Evolutionary conservation across 2,888 invertebrate species (phyloP), one percentile per base, ranked within the genome.

Genomic region (Cheilosia vernalis): DNA sequence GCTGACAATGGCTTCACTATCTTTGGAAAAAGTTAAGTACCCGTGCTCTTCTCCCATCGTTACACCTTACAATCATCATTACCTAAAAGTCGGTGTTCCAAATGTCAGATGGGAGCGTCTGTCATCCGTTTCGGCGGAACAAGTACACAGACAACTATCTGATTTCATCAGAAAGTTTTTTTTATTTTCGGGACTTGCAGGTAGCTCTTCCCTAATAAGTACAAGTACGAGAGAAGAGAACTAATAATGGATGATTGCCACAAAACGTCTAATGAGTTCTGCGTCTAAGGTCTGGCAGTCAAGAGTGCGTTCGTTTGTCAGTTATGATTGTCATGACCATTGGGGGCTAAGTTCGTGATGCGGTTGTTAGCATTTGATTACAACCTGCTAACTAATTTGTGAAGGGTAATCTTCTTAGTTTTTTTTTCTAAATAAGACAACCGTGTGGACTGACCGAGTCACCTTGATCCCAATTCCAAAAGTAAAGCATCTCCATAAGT

Each of bases 321-420:
- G 27, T 13, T 21, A 49, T 42, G 63, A 66, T 58, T 47, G 61
- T 58, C 63, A 58, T 42, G 53, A 77, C 77, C 55, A 56, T 56
- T 67, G 66, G 51, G 33, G 72, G 60, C 64, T 53, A 51, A 73
- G 73, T 74, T 83, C 83, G 83, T 83, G 83, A 73, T 73, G 67
- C 67, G 72, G 79, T 79, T 56, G 61, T 83, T 79, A 83, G 73
- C 79, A 69, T 73, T 83, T 83, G 63, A 83, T 83, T 73, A 73
- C 33, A 74, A 58, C 63, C 58, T 61, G 61, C 51, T 61, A 60
- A 60, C 42, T 66, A 37, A 33, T 21, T 51, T 15, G 19, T 33
- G 40, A 61, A 67, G 42, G 63, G 81, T 69, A 82, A 82, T 82
- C 69, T 73, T 37, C 17, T 30, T 30, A 2, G 2, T 30, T 30